phyloP scores from a whole-genome alignment of 2,113 vertebrate species.

The Thunnus maccoyii region DNA sequence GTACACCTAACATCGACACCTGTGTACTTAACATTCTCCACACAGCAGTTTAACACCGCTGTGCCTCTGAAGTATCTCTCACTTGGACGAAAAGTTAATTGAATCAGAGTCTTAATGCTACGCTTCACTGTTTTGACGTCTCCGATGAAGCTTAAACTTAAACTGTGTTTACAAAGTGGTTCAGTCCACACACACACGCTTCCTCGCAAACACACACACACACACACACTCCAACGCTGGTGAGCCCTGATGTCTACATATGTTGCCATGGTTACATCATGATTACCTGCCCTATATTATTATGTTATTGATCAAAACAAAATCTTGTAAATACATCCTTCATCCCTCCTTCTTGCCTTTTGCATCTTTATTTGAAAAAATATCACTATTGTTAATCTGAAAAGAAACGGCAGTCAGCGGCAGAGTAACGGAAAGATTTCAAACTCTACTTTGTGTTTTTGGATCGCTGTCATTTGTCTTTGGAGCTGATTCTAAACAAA shows the following conservation, averaged over 20 bases:
- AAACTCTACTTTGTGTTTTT: too few relatives aligned
- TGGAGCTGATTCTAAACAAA: too few relatives aligned
- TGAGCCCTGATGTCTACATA: constrained; percentile 52
- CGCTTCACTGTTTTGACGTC: constrained; percentile 64
- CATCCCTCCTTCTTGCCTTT: neutral
- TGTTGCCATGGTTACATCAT: constrained; percentile 79
- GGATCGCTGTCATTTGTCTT: too few relatives aligned
- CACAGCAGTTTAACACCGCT: constrained; percentile 13
- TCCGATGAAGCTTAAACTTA: constrained; percentile 65
- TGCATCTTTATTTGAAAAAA: neutral
- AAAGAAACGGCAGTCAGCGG: too few relatives aligned
- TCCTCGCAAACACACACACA: constrained; percentile 34
- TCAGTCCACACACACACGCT: constrained; percentile 27
- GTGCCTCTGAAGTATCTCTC: constrained; percentile 31
- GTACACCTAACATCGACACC: neutral
- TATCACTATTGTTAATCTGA: neutral
- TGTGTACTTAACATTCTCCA: constrained; percentile 11
- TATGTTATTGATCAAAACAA: constrained; percentile 61
- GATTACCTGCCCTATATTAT: constrained; percentile 71
- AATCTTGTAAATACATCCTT: constrained; percentile 35
- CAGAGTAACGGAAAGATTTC: too few relatives aligned
- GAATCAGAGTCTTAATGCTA: constrained; percentile 62
- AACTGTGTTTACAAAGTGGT: constrained; percentile 41
- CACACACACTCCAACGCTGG: too few relatives aligned
- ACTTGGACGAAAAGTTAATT: constrained; percentile 68